Percentiles rank a stretch among this genome's conserved stretches.
These are phyloP conservation scores for Trichogramma pretiosum DNA, from an alignment of 1,140 invertebrate genomes.

Conservation along the genomic window DNA sequence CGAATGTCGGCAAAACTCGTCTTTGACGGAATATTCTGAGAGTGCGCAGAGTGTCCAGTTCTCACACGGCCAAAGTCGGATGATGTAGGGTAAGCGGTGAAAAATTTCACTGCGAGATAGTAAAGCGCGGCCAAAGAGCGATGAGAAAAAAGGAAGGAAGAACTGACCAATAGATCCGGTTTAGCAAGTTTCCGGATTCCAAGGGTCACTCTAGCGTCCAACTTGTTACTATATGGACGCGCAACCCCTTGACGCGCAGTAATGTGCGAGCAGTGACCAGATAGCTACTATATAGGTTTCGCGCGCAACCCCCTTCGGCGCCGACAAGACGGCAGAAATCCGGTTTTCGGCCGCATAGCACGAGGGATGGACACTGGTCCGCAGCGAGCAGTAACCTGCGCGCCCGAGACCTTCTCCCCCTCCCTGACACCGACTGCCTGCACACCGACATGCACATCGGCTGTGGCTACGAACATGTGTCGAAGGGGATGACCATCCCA, in stretches of 20 bases:
- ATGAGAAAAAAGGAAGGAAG: slow-evolving; percentile 32
- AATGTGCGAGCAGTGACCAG: neutral
- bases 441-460: too few species aligned
- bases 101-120: too few species aligned
- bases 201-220: slow-evolving; percentile 13
- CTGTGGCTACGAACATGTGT: too few species aligned
- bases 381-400: too few species aligned
- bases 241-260: slow-evolving; percentile 3
- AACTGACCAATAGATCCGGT: slow-evolving; percentile 49
- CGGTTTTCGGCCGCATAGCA: too few species aligned
- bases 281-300: too few species aligned
- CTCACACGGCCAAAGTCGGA: slow-evolving; percentile 36
- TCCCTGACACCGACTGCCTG: too few species aligned
- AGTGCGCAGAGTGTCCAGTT: slow-evolving; percentile 36
- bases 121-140: slow-evolving; percentile 3
- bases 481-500: slow-evolving; percentile 37
- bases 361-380: too few species aligned
- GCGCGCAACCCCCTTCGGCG: neutral
- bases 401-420: too few species aligned
- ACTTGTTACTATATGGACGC: too few species aligned
- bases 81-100: slow-evolving; percentile 12
- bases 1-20: too few species aligned
- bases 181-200: slow-evolving; percentile 48
- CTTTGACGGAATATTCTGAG: too few species aligned
- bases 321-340: slow-evolving; percentile 13